Conservation (phyloP, 2,113 vertebrate species). For the Nesospiza acunhae region DNA sequence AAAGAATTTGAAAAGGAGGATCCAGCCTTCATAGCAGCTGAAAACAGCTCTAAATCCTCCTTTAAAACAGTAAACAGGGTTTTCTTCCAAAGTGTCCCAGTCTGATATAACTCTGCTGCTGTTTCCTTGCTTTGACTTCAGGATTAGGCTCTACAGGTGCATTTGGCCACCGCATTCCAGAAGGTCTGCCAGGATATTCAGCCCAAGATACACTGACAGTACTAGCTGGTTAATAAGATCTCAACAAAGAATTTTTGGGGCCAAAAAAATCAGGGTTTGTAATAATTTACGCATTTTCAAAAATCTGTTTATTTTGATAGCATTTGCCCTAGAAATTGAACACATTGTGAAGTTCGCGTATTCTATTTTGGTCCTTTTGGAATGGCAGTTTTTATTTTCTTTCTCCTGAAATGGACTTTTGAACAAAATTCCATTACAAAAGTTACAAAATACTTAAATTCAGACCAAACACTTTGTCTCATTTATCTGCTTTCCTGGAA, state of each 20-base stretch:
- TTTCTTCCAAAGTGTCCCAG: not conserved
- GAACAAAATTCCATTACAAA: not conserved
- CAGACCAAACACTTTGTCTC: not conserved
- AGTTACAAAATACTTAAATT: not conserved
- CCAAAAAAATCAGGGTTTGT: not conserved
- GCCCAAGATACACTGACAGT: not conserved
- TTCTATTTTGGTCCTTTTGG: not conserved
- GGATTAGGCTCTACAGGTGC: not conserved
- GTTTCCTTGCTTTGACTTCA: not conserved
- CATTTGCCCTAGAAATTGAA: not conserved
- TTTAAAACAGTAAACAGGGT: not conserved
- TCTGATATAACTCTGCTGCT: not conserved
- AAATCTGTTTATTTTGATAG: not conserved
- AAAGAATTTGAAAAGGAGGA: not conserved
- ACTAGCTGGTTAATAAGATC: not conserved
- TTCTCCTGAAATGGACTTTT: not conserved
- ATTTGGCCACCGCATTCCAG: not conserved
- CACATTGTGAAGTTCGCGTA: not conserved
- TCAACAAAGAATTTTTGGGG: not conserved
- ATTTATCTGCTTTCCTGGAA: conserved; percentile 26
- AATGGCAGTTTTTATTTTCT: not conserved
- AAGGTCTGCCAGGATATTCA: not conserved
- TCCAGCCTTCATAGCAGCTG: not conserved
- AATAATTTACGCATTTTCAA: not conserved
- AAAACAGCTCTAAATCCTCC: not conserved